phyloP scores from a whole-genome alignment of 2,888 invertebrate species.

The Pseudococcus jackbeardsleyi region DNA sequence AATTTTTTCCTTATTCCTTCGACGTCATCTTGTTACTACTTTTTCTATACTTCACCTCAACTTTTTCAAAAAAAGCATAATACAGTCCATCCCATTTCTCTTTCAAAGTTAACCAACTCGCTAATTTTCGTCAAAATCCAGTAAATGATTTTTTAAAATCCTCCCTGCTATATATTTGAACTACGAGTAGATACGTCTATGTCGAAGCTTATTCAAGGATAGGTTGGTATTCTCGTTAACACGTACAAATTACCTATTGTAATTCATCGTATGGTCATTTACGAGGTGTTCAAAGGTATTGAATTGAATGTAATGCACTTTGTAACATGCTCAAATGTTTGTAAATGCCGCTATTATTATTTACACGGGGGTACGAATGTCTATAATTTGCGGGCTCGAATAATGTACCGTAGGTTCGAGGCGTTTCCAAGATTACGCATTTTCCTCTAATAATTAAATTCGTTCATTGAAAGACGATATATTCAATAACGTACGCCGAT shows the following conservation, averaged over 20 bases:
- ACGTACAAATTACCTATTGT: constrained; percentile 50
- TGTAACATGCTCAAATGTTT: constrained; percentile 51
- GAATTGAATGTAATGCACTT: constrained; percentile 52
- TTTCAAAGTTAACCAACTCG: no score
- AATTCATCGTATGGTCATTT: constrained; percentile 45
- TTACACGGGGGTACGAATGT: constrained; percentile 21
- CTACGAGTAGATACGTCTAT: no score
- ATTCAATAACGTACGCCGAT: constrained; percentile 15
- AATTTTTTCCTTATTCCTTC: no score
- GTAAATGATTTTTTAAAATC: no score
- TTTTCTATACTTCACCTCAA: no score
- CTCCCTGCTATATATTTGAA: no score
- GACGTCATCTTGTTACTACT: no score
- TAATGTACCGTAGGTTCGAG: not conserved
- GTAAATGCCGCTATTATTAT: constrained; percentile 48
- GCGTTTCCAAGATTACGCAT: constrained; percentile 46
- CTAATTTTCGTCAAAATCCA: no score
- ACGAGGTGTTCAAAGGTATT: constrained; percentile 53
- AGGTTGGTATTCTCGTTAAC: not conserved
- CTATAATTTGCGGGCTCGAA: constrained; percentile 47
- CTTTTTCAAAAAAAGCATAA: no score
- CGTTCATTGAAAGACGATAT: constrained; percentile 38
- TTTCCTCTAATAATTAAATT: constrained; percentile 49
- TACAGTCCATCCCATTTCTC: no score
- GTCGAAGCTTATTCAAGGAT: no score